Percentiles rank a stretch among this genome's conserved stretches.
These are phyloP conservation scores for Lophochroa leadbeateri DNA, from an alignment of 2,113 vertebrate species.

Conservation along the genomic window DNA sequence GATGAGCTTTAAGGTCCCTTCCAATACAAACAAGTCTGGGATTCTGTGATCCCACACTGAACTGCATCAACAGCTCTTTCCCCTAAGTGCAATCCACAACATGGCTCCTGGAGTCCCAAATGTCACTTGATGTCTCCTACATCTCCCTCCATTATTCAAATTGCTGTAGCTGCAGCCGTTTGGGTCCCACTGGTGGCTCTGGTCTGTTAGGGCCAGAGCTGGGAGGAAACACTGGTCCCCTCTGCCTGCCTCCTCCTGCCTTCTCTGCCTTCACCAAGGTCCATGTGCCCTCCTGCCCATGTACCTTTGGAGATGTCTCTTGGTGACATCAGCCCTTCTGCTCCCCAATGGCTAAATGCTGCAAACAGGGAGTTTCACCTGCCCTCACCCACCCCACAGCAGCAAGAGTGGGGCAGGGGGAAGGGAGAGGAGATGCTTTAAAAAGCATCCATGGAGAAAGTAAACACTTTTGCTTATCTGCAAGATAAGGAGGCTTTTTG, in stretches of 20 bases:
- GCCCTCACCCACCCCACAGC: not conserved
- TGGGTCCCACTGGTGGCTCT: not conserved
- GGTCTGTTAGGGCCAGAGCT: not conserved
- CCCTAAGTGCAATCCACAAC: not conserved
- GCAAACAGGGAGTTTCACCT: no score
- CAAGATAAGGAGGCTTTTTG: not conserved
- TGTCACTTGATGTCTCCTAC: not conserved
- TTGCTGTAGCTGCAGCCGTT: accelerated
- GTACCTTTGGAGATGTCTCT: not conserved
- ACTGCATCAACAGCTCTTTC: not conserved
- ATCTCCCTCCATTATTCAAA: not conserved
- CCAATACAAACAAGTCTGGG: not conserved
- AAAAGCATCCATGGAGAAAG: not conserved
- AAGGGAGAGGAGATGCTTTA: not conserved
- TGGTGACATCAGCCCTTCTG: accelerated
- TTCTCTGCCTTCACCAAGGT: not conserved
- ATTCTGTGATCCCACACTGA: not conserved
- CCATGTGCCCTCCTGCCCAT: not conserved
- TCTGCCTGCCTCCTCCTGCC: not conserved
- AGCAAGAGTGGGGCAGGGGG: not conserved
- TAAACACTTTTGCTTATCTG: not conserved
- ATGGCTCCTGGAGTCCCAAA: not conserved
- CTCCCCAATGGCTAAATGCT: accelerated
- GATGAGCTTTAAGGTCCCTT: not conserved
- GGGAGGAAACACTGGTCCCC: not conserved